Evolutionary conservation across 2,797 vertebrate genomes (phyloP), one percentile per base, ranked within the genome.

Genomic region (Pempheris klunzingeri): DNA sequence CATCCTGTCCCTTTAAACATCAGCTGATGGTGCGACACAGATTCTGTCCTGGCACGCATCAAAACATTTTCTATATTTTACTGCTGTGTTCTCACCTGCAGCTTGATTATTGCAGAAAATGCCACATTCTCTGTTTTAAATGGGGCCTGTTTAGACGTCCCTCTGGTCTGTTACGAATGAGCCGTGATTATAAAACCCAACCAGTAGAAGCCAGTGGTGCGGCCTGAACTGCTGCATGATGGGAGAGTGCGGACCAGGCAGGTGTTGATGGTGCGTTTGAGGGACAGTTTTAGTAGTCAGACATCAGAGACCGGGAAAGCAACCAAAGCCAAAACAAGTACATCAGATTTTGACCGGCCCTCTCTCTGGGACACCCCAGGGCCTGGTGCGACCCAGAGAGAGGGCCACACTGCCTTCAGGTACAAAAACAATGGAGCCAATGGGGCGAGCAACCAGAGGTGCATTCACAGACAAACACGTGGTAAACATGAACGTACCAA

Each of bases 181-280:
- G 22, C 18, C 53, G 38, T 47, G 32, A 61, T 34, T 8, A 28
- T 36, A 20, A n/a, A n/a, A n/a, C n/a, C n/a, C n/a, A n/a, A n/a
- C n/a, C n/a, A n/a, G 5, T 36, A 8, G 30, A 2, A 13, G 28
- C 17, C 20, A 2, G 32, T 24, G 2, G 22, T 30, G 24, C 36
- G 30, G 44, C 46, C 32, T 64, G 49, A 26, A 26, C 32, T 24
- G 47, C 22, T 52, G 63, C 49, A 52, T 39, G 63, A 65, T 52
- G 47, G 50, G 11, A 0, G 24, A 17, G 7, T 41, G 39, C 53
- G 22, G 1, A 32, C 28, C 4, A 5, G 3, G 20, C 20, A 44
- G 17, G 43, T 44, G 43, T 1, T 44, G n/a, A n/a, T n/a, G n/a
- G n/a, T n/a, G n/a, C n/a, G n/a, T n/a, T n/a, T n/a, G n/a, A n/a